A percentile compares a stretch with the other conserved stretches of the same genome.
Conservation (phyloP, 1,140 invertebrate species). For the Amphibalanus amphitrite region DNA sequence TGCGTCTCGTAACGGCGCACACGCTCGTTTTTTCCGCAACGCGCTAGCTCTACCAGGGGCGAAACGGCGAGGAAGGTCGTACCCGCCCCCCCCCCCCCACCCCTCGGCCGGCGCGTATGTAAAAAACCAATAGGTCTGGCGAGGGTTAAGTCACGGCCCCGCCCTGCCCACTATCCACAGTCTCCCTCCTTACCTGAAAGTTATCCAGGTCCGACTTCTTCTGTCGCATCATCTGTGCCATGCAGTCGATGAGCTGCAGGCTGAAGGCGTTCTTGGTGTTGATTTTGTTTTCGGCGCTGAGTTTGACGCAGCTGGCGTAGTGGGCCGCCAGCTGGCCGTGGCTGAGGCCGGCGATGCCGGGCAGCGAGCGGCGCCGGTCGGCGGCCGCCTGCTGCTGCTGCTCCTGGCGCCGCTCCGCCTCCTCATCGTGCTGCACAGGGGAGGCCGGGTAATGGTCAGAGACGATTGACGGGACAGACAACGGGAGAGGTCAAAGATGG, state of each 20-base stretch:
- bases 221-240: constrained; percentile 48
- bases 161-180: too few species aligned
- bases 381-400: not conserved
- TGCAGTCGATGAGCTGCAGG: constrained; percentile 61
- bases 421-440: not conserved
- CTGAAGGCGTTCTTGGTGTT: constrained; percentile 68
- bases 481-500: too few species aligned
- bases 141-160: too few species aligned
- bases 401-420: not conserved
- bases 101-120: too few species aligned
- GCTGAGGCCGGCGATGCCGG: constrained; percentile 22
- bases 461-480: too few species aligned
- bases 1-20: too few species aligned
- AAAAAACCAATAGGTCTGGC: too few species aligned
- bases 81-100: too few species aligned
- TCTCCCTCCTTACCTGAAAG: constrained; percentile 29
- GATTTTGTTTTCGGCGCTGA: constrained; percentile 58
- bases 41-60: too few species aligned
- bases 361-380: constrained; percentile 1
- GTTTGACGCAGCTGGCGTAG: constrained; percentile 44
- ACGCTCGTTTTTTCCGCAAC: too few species aligned
- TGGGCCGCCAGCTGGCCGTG: constrained; percentile 38
- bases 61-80: too few species aligned
- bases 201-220: constrained; percentile 46
- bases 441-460: too few species aligned